Conservation (phyloP, 2,797 vertebrate species). For the Salarias fasciatus region DNA sequence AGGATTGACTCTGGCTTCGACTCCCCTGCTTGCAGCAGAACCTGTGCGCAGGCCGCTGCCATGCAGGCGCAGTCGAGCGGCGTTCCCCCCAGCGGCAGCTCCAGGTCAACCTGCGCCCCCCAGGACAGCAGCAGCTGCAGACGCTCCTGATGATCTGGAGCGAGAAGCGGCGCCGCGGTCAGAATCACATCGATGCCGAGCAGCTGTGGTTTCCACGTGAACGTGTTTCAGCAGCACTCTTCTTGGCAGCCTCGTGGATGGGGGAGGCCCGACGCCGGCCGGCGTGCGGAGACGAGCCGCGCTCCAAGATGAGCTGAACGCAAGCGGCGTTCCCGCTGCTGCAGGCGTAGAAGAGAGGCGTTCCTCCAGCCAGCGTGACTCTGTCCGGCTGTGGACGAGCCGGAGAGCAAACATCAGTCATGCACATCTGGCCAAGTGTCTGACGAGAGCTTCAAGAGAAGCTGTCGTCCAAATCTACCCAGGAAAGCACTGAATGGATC, state of each 20-base stretch:
- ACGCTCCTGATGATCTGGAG: slow-evolving; percentile 88
- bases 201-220: neutral
- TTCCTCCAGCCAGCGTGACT: slow-evolving; percentile 85
- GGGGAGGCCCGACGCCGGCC: slow-evolving; percentile 81
- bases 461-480: too few relatives aligned
- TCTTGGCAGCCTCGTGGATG: slow-evolving; percentile 87
- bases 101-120: slow-evolving; percentile 85
- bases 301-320: slow-evolving; percentile 85
- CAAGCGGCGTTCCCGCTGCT: slow-evolving; percentile 87
- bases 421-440: too few relatives aligned
- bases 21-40: slow-evolving; percentile 88
- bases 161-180: neutral
- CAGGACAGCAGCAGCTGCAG: slow-evolving; percentile 89
- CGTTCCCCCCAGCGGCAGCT: slow-evolving; percentile 84
- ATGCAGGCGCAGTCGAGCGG: slow-evolving; percentile 88
- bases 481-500: too few relatives aligned
- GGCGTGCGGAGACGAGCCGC: slow-evolving; percentile 73
- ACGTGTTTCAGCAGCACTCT: slow-evolving; percentile 67
- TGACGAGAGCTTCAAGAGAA: too few relatives aligned
- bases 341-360: slow-evolving; percentile 90
- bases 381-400: slow-evolving; percentile 80
- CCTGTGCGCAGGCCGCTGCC: slow-evolving; percentile 83
- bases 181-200: slow-evolving; percentile 1
- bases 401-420: too few relatives aligned
- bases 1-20: neutral